phyloP scores from a whole-genome alignment of 2,113 vertebrate species.

The Oryzias melastigma region DNA sequence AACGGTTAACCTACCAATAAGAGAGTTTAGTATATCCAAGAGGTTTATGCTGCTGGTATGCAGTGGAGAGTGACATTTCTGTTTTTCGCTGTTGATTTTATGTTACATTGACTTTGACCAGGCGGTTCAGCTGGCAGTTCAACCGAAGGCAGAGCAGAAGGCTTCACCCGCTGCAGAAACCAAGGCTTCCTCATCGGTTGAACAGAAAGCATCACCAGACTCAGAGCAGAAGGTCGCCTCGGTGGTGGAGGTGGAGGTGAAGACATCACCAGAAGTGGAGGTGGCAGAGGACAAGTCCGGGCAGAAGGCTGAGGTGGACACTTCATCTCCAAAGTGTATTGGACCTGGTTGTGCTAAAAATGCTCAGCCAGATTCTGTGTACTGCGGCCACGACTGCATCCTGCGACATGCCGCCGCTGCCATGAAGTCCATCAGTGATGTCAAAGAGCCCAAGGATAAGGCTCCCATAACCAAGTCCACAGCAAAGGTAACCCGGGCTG shows the following conservation, averaged over 20 bases:
- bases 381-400: conserved; percentile 94
- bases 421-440: conserved; percentile 90
- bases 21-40: not conserved
- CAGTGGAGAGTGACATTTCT: not conserved
- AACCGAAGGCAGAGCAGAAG: conserved; percentile 37
- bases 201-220: conserved; percentile 37
- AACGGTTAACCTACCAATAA: not conserved
- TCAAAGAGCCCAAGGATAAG: conserved; percentile 85
- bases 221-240: conserved; percentile 60
- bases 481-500: conserved; percentile 70
- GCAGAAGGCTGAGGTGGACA: conserved; percentile 51
- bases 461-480: conserved; percentile 66
- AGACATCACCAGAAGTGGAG: conserved; percentile 29
- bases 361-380: conserved; percentile 92
- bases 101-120: conserved; percentile 51
- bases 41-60: not conserved
- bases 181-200: conserved; percentile 9
- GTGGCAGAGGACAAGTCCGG: conserved; percentile 4
- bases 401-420: conserved; percentile 92
- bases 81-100: conserved; percentile 26
- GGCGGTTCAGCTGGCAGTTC: conserved; percentile 43
- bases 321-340: conserved; percentile 85
- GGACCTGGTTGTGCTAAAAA: conserved; percentile 89
- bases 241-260: conserved; percentile 62
- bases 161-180: conserved; percentile 5